phyloP scores from a whole-genome alignment of 2,888 invertebrate genomes.

The Aleiodes testaceus region DNA sequence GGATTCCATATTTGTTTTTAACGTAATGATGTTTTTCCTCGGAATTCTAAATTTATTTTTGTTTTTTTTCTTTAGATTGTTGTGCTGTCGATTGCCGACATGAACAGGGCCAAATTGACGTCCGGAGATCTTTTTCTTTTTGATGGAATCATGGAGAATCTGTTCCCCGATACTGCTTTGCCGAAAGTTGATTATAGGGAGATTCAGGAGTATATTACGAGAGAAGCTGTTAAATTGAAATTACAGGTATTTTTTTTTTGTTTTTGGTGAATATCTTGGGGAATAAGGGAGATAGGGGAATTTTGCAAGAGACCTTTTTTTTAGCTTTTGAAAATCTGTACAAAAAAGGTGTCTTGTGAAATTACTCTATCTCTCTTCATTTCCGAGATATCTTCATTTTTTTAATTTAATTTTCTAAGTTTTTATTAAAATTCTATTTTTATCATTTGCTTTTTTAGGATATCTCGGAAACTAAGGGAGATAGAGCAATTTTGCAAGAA shows the following conservation, averaged over 20 bases:
- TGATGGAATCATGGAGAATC: conserved; percentile 88
- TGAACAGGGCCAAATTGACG: conserved; percentile 91
- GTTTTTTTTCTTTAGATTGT: conserved; percentile 75
- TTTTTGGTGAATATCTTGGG: no score
- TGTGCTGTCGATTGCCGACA: conserved; percentile 90
- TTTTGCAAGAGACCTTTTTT: no score
- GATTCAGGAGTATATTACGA: conserved; percentile 76
- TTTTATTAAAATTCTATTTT: no score
- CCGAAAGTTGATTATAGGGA: conserved; percentile 72
- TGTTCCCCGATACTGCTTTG: conserved; percentile 81
- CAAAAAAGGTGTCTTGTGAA: no score
- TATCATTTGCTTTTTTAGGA: no score
- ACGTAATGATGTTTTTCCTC: neutral
- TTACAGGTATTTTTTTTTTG: conserved; percentile 73
- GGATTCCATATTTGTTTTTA: neutral
- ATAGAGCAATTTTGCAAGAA: no score
- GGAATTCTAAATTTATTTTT: neutral
- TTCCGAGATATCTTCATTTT: no score
- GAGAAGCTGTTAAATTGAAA: conserved; percentile 79
- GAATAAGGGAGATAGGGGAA: neutral
- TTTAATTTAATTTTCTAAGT: no score
- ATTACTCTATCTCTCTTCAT: no score
- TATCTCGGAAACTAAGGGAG: no score
- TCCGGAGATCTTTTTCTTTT: conserved; percentile 90
- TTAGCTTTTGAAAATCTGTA: no score